Evolutionary conservation across 1,140 invertebrate species (phyloP).

Genomic region (Rhagoletis pomonella): DNA sequence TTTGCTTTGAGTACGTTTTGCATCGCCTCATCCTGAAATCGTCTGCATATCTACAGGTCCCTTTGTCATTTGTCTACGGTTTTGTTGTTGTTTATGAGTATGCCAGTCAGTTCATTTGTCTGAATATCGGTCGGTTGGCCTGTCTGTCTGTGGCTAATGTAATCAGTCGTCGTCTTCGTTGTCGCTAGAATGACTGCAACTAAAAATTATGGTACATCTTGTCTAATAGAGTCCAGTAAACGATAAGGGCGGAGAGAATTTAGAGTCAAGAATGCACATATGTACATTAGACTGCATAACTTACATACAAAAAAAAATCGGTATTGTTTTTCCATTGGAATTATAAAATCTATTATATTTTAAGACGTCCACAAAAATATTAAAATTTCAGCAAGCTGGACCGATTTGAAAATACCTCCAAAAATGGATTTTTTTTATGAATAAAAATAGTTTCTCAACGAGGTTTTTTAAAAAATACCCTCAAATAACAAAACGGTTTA

Average conservation of each 20-base stretch:
- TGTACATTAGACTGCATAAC: too few species aligned
- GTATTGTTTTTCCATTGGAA: too few species aligned
- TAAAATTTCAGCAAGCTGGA: too few species aligned
- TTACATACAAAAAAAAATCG: too few species aligned
- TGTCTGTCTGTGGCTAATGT: conserved; percentile 21
- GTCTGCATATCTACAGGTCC: conserved; percentile 17
- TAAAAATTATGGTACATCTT: background rate
- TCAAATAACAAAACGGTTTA: too few species aligned
- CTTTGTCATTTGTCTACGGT: conserved; percentile 26
- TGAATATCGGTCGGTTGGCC: conserved; percentile 18
- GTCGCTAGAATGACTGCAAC: background rate
- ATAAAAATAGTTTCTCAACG: too few species aligned
- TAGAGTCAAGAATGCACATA: too few species aligned
- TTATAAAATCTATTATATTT: too few species aligned
- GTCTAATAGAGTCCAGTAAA: conserved; percentile 24
- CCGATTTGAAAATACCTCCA: too few species aligned
- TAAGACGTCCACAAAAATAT: too few species aligned
- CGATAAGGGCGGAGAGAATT: background rate
- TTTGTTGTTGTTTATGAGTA: conserved; percentile 17
- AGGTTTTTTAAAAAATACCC: too few species aligned
- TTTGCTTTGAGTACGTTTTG: background rate
- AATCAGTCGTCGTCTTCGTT: background rate
- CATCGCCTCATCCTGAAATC: background rate
- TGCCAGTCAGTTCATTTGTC: conserved; percentile 31
- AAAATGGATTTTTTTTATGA: too few species aligned